Base-by-base conservation (phyloP, 2,113 vertebrate species). In the Sinocyclocheilus rhinocerous region DNA sequence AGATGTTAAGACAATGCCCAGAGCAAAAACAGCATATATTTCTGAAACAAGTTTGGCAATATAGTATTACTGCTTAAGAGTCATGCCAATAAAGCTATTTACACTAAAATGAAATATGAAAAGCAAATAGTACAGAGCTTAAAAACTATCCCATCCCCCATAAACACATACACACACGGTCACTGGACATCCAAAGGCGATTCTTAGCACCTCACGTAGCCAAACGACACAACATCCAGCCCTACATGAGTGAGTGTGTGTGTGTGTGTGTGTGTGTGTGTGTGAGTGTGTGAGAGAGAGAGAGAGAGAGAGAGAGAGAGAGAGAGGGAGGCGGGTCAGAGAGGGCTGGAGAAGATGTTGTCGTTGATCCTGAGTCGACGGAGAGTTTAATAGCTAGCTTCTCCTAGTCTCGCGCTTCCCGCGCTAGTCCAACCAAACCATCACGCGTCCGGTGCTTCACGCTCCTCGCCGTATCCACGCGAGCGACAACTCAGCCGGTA, bases 181-280 rank as follows among this genome's bases (percentile, higher is more conserved):
- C 83, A 83, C 61, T 55, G 84, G 86, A 88, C 85, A 92, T 89
- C 86, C 90, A 94, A 91, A 90, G 88, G 90, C 88, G 93, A 94
- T 91, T 89, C 89, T 86, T 89, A 92, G 92, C 93, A 93, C 93
- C 93, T 95, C 92, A 92, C 87, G 90, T 93, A 93, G 92, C 90
- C 91, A 94, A 94, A 92, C 84, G 89, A 91, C 87, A 85, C 91
- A 87, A 90, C 92, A 94, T 93, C 92, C 93, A 92, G 90, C 88
- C 88, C 61, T 39, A 50, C 42, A 69, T 84, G 79, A 24, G 85
- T 76, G 82, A 26, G 59, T 39, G 86, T 12, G 84, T 57, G 77
- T 63, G 52, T 67, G 72, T 48, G 55, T 20, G 48, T 26, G 59
- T n/a, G n/a, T n/a, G n/a, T n/a, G n/a, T 87, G 90, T 89, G 90